Conservation (phyloP, 1,140 invertebrate species). For the Spodoptera frugiperda region DNA sequence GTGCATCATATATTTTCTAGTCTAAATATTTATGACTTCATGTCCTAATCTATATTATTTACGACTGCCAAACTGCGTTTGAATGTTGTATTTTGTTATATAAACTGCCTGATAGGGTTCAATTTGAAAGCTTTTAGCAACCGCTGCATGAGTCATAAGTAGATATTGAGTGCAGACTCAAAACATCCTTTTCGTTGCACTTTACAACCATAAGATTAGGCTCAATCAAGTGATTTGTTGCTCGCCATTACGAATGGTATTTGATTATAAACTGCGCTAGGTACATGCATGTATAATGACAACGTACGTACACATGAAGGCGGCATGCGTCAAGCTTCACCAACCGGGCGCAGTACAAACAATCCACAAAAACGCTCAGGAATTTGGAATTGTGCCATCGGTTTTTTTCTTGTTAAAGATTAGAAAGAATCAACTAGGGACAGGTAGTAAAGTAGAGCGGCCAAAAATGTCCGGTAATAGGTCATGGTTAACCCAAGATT, state of each 20-base stretch:
- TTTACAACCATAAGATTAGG: conserved; percentile 11
- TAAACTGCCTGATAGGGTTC: not conserved
- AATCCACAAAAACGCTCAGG: conserved; percentile 72
- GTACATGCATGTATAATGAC: conserved; percentile 26
- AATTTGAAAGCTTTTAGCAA: conserved; percentile 27
- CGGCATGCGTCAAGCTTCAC: conserved; percentile 70
- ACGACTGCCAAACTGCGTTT: not conserved
- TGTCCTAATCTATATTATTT: not conserved
- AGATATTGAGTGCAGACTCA: not conserved
- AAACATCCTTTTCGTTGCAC: conserved; percentile 5
- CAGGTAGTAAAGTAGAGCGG: conserved; percentile 44
- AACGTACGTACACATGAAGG: conserved; percentile 47
- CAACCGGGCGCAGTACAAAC: conserved; percentile 70
- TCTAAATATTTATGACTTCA: conserved; percentile 4
- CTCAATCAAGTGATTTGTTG: conserved; percentile 12
- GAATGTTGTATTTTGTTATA: not conserved
- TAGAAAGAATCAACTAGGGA: conserved; percentile 30
- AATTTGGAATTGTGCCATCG: conserved; percentile 79
- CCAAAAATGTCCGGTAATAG: conserved; percentile 27
- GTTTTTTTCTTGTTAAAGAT: conserved; percentile 44
- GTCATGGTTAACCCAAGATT: conserved; percentile 22
- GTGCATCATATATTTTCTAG: not conserved
- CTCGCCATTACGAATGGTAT: not conserved
- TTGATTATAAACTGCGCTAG: not conserved
- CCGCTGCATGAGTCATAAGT: conserved; percentile 1